Conservation (phyloP, 2,113 vertebrate species). For the Alectura lathami region DNA sequence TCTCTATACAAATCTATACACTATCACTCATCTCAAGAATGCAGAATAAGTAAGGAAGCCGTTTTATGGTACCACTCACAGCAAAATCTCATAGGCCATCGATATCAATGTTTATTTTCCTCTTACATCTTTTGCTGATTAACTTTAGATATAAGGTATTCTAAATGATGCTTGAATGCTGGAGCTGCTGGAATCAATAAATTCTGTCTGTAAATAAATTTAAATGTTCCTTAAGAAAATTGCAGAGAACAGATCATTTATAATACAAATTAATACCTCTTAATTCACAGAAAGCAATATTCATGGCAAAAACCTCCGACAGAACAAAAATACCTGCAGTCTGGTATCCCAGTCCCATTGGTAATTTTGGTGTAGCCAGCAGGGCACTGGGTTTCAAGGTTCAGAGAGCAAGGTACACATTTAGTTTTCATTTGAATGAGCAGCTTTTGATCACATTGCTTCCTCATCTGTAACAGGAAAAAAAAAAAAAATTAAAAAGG, state of each 20-base stretch:
- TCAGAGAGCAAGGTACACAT: constrained; percentile 72
- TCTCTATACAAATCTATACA: no score
- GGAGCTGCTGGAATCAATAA: neutral
- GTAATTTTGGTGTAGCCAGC: constrained; percentile 72
- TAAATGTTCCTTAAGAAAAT: neutral
- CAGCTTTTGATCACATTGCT: constrained; percentile 72
- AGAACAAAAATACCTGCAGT: constrained; percentile 78
- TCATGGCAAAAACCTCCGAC: neutral
- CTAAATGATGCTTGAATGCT: neutral
- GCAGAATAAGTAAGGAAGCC: neutral
- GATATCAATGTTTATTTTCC: neutral
- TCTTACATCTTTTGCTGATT: neutral
- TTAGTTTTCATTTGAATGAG: constrained; percentile 68
- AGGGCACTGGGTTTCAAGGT: constrained; percentile 56
- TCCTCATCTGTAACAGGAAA: constrained; percentile 47
- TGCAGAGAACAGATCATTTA: neutral
- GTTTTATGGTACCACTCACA: neutral
- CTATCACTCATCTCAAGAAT: neutral
- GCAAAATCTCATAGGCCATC: neutral
- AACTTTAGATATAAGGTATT: neutral
- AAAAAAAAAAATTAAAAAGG: neutral
- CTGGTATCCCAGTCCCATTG: constrained; percentile 53
- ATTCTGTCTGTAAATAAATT: neutral
- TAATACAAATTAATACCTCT: neutral
- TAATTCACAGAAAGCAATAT: neutral